Evolutionary conservation across 2,113 vertebrate genomes (phyloP).

Genomic region (Rattus norvegicus): DNA sequence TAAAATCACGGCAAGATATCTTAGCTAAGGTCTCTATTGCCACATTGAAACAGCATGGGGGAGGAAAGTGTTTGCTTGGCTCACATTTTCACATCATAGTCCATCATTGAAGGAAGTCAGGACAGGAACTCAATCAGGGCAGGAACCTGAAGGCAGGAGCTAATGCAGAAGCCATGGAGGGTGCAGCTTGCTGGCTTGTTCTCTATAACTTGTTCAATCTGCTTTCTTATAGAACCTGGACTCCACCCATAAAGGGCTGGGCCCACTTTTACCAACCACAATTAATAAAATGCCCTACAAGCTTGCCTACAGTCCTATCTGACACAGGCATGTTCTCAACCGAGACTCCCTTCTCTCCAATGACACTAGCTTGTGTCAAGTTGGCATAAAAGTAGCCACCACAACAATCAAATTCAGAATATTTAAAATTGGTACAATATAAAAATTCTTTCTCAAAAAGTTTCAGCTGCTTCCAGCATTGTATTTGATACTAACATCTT

Average conservation of each 20-base stretch:
- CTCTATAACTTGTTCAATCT: not conserved
- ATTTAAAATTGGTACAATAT: not conserved
- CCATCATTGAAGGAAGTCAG: not conserved
- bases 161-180: not conserved
- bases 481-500: conserved; percentile 2
- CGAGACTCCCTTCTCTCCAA: not conserved
- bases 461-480: not conserved
- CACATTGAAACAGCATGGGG: not conserved
- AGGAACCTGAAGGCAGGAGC: not conserved
- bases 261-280: not conserved
- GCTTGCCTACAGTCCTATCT: not conserved
- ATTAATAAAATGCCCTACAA: not conserved
- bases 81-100: not conserved
- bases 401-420: not conserved
- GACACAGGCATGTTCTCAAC: not conserved
- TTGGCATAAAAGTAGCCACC: not conserved
- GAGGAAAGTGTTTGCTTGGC: not conserved
- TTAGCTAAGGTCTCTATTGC: not conserved
- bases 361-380: not conserved
- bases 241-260: not conserved
- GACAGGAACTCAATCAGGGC: not conserved
- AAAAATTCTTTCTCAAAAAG: not conserved
- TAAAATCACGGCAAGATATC: not conserved
- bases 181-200: not conserved
- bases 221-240: not conserved